These are phyloP conservation scores for Dendrocincla fuliginosa DNA, from an alignment of 2,797 vertebrate genomes.

Conservation along the genomic window DNA sequence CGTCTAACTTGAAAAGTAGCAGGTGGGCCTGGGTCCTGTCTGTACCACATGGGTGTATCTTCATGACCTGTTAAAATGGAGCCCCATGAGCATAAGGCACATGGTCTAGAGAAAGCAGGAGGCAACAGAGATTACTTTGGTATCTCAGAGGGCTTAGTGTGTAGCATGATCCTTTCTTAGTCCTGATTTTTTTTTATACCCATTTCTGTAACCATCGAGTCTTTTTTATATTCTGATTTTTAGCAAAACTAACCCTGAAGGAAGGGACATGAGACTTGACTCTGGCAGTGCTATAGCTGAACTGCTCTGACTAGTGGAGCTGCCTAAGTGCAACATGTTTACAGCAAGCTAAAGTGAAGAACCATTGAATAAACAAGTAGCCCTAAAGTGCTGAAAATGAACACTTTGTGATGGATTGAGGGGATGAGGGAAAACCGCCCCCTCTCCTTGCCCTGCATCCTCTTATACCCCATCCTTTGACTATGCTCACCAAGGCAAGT, in stretches of 20 bases:
- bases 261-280: background rate
- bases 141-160: background rate
- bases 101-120: background rate
- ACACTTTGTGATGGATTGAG: background rate
- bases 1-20: background rate
- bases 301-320: background rate
- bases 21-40: background rate
- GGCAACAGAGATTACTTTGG: background rate
- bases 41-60: rapidly evolving
- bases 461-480: background rate
- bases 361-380: background rate
- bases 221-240: background rate
- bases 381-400: background rate
- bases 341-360: background rate
- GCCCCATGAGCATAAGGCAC: rapidly evolving
- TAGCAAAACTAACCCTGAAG: background rate
- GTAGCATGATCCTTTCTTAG: background rate
- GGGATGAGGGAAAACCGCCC: background rate
- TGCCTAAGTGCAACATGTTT: background rate
- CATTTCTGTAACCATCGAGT: background rate
- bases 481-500: rapidly evolving
- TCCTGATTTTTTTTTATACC: background rate
- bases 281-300: background rate
- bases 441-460: background rate
- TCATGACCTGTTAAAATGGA: background rate